A percentile compares a stretch with the other conserved stretches of the same genome.
Evolutionary conservation across 2,888 invertebrate genomes (phyloP).

Genomic region (Aspidiotus rigidus): DNA sequence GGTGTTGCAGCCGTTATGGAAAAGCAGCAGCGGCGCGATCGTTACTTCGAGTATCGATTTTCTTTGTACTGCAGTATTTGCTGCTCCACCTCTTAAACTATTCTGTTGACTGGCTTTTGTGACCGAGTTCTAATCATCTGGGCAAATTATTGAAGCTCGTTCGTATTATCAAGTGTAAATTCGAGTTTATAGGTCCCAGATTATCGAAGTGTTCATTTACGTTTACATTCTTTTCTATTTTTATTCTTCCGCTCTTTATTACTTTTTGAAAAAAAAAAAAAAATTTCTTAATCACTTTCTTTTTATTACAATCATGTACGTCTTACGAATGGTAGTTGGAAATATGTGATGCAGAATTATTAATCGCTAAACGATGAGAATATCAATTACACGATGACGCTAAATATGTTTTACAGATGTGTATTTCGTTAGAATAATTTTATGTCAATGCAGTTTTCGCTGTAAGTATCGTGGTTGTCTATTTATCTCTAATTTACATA

Average conservation of each 20-base stretch:
- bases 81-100: slow-evolving; percentile 25
- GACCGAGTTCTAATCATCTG: slow-evolving; percentile 23
- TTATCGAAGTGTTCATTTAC: not conserved
- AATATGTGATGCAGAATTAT: not conserved
- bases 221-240: slow-evolving; percentile 9
- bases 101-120: slow-evolving; percentile 23
- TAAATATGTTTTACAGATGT: slow-evolving; percentile 2
- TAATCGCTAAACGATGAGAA: not conserved
- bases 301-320: too few relatives aligned
- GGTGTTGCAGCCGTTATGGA: slow-evolving; percentile 4
- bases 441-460: not conserved
- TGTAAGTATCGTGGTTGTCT: slow-evolving; percentile 2
- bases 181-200: not conserved
- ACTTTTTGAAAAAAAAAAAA: too few relatives aligned
- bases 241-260: not conserved
- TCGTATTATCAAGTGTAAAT: slow-evolving; percentile 17
- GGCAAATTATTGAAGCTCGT: slow-evolving; percentile 14
- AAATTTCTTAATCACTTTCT: too few relatives aligned
- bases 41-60: slow-evolving; percentile 26
- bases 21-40: slow-evolving; percentile 25
- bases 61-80: slow-evolving; percentile 26
- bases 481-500: not conserved
- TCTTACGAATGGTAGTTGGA: too few relatives aligned
- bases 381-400: not conserved
- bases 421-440: not conserved